Conservation (phyloP, 2,797 vertebrate genomes). For the Salarias fasciatus region DNA sequence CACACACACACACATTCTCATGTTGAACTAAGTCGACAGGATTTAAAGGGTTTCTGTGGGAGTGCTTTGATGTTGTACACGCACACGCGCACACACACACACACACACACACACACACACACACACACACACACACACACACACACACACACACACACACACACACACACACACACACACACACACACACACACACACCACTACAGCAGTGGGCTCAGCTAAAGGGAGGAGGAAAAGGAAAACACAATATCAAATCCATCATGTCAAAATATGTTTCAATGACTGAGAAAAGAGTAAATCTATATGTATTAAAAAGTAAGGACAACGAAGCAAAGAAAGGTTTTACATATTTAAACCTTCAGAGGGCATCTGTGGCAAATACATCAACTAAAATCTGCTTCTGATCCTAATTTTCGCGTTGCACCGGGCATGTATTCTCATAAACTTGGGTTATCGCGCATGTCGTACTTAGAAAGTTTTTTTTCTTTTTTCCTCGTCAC, state of each 20-base stretch:
- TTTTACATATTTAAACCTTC: neutral
- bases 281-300: neutral
- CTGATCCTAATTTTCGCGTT: conserved; percentile 10
- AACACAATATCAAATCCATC: too few relatives aligned
- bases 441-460: conserved; percentile 17
- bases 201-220: too few relatives aligned
- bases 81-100: conserved; percentile 13
- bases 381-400: neutral
- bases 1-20: conserved; percentile 41
- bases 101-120: too few relatives aligned
- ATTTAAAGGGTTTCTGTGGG: conserved; percentile 63
- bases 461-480: conserved; percentile 29
- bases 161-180: too few relatives aligned
- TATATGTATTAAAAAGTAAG: neutral
- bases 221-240: too few relatives aligned
- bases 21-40: conserved; percentile 58
- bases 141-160: too few relatives aligned
- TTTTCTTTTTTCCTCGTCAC: conserved; percentile 14
- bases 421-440: neutral
- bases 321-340: neutral
- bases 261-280: too few relatives aligned
- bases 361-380: conserved; percentile 11
- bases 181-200: too few relatives aligned
- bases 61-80: conserved; percentile 63
- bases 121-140: too few relatives aligned